These are phyloP conservation scores for Pangasius mekongensis DNA, from an alignment of 2,797 vertebrate species.

Conservation along the genomic window DNA sequence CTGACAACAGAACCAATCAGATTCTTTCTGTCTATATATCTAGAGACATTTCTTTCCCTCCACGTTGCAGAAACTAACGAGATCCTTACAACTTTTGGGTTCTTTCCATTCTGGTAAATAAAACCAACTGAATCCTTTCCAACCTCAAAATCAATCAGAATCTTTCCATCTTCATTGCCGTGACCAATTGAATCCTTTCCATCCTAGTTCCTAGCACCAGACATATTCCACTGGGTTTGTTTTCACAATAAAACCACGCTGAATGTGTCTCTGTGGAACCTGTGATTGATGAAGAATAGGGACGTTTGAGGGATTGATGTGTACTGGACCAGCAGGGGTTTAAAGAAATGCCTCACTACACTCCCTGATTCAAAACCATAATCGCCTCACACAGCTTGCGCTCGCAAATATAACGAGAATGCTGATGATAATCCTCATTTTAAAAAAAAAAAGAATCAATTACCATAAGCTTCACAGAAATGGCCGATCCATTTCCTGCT, in stretches of 20 bases:
- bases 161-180: not conserved
- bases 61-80: not conserved
- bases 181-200: not conserved
- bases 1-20: not conserved
- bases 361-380: not conserved
- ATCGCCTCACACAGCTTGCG: not conserved
- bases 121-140: not conserved
- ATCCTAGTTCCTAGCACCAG: no score
- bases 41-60: not conserved
- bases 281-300: not conserved
- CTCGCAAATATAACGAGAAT: slow-evolving; percentile 11
- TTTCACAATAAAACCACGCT: not conserved
- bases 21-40: not conserved
- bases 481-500: slow-evolving; percentile 20
- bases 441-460: slow-evolving; percentile 11
- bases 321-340: not conserved
- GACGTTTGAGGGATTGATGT: not conserved
- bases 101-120: not conserved
- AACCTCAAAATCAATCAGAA: not conserved
- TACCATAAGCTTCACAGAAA: slow-evolving; percentile 28
- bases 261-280: not conserved
- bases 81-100: not conserved
- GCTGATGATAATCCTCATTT: not conserved
- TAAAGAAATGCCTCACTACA: not conserved
- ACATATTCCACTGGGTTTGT: not conserved